phyloP scores from a whole-genome alignment of 2,113 vertebrate species.

The Antechinus stuartii region DNA sequence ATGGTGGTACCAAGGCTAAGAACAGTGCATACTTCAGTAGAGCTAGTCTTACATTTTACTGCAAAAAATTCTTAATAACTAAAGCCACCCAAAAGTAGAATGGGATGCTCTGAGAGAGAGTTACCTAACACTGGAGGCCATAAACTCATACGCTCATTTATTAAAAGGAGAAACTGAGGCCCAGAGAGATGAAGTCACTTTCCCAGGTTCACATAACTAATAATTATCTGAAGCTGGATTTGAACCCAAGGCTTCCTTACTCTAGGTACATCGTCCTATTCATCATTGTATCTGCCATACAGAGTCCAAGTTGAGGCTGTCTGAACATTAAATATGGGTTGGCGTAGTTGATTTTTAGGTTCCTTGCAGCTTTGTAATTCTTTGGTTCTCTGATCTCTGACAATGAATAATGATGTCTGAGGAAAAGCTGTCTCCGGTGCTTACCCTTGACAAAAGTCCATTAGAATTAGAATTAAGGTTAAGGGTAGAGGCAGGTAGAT shows the following conservation, averaged over 20 bases:
- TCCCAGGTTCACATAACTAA: neutral
- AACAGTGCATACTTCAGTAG: neutral
- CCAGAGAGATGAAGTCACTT: neutral
- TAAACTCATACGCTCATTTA: neutral
- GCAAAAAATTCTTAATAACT: neutral
- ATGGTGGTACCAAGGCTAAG: neutral
- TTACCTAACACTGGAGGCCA: neutral
- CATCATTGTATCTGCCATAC: neutral
- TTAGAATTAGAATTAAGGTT: neutral
- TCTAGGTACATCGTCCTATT: neutral
- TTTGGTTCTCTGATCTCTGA: neutral
- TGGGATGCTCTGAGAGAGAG: neutral
- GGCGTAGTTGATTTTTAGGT: neutral
- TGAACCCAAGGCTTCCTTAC: neutral
- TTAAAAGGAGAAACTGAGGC: neutral
- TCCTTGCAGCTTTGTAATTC: neutral
- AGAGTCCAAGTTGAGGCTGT: neutral
- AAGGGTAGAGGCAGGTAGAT: neutral
- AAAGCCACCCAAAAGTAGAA: neutral
- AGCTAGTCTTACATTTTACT: neutral
- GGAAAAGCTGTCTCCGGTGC: neutral
- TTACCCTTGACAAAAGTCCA: neutral
- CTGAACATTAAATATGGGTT: neutral
- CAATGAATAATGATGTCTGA: neutral
- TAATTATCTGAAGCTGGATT: neutral